A percentile compares a stretch with the other conserved stretches of the same genome.
Evolutionary conservation across 2,113 vertebrate genomes (phyloP).

Genomic region (Ceyx margarethae): DNA sequence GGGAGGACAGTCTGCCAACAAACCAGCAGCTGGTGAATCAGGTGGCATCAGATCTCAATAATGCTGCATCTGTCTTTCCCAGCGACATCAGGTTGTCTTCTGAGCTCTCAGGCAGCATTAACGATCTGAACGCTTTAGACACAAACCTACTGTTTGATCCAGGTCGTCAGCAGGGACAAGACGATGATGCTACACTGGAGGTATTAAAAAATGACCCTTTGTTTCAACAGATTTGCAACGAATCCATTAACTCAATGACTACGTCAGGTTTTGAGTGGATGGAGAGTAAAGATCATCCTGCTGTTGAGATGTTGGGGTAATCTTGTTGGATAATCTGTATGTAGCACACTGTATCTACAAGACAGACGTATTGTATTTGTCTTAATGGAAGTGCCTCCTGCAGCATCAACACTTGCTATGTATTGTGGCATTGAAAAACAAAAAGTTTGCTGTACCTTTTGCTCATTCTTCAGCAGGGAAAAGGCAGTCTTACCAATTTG

Average conservation of each 20-base stretch:
- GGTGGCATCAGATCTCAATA: constrained; percentile 82
- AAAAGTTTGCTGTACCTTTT: constrained; percentile 81
- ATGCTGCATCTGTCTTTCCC: constrained; percentile 82
- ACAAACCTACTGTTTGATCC: constrained; percentile 97
- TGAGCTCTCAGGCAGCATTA: constrained; percentile 94
- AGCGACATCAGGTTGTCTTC: constrained; percentile 91
- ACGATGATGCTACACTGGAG: constrained; percentile 89
- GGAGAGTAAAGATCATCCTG: constrained; percentile 97
- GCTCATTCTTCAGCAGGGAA: constrained; percentile 77
- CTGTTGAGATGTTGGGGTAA: constrained; percentile 98
- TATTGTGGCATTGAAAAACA: constrained; percentile 80
- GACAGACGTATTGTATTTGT: constrained; percentile 87
- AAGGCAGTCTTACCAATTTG: constrained; percentile 71
- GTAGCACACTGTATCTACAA: constrained; percentile 87
- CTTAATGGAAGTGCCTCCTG: constrained; percentile 91
- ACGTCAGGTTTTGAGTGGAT: constrained; percentile 93
- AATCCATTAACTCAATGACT: constrained; percentile 86
- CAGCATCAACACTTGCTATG: constrained; percentile 85
- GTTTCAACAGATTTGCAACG: constrained; percentile 94
- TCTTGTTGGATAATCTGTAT: constrained; percentile 79
- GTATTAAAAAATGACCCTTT: constrained; percentile 92
- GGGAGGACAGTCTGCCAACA: constrained; percentile 80
- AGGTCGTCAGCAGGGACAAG: constrained; percentile 90
- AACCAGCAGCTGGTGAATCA: constrained; percentile 85
- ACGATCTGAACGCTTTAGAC: constrained; percentile 94